Conservation (phyloP, 2,888 invertebrate genomes). For the Acrobasis repandana region DNA sequence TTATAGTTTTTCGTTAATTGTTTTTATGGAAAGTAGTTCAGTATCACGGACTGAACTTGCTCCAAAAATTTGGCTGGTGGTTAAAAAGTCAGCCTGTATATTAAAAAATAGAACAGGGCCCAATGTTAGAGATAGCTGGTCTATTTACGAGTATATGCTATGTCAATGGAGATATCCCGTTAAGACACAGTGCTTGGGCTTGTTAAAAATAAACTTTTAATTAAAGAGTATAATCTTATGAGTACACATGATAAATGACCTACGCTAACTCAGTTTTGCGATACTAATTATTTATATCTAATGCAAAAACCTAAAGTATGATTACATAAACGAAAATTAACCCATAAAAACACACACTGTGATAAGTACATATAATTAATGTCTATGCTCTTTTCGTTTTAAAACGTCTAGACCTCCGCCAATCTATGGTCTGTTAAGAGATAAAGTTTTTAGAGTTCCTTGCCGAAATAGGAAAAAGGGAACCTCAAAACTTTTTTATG, state of each 20-base stretch:
- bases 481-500: no score
- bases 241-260: slow-evolving; percentile 5
- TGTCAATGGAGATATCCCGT: background rate
- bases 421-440: slow-evolving; percentile 7
- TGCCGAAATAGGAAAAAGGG: no score
- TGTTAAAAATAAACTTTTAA: background rate
- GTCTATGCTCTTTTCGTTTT: background rate
- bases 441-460: slow-evolving; percentile 1
- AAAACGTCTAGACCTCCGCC: slow-evolving; percentile 2
- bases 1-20: no score
- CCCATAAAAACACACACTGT: background rate
- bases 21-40: no score
- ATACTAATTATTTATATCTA: background rate
- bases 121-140: no score
- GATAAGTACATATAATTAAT: background rate
- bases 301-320: background rate
- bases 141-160: no score
- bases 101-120: no score
- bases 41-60: no score
- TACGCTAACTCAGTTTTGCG: background rate
- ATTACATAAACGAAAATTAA: background rate
- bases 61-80: no score
- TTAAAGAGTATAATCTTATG: background rate
- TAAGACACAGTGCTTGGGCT: background rate
- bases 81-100: no score